Evolutionary conservation across 1,140 invertebrate species (phyloP), one percentile per base, ranked within the genome.

Genomic region (Idris sp.): DNA sequence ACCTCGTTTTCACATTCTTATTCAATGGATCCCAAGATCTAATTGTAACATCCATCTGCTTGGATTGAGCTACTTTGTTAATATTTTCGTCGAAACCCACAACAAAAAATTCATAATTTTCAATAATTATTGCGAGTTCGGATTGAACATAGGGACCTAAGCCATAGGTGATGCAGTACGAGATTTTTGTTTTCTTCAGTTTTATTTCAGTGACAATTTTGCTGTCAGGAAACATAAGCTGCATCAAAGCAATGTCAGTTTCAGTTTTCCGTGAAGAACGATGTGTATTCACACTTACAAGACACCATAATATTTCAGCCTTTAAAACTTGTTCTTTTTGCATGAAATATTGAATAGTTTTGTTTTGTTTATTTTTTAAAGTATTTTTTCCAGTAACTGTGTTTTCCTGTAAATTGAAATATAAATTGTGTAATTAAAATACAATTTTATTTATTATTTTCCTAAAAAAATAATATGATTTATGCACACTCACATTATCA

Each of bases 41-140:
- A 22, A 74, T 28, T 30, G 16, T 71, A 0, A 76, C 30, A 38
- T 77, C 74, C 46, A 77, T 56, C 43, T 56, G 26, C 8, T 40
- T 13, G 1, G 10, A 9, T 13, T 30, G 8, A 19, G 22, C 26
- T 14, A 56, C 25, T 16, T 19, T 43, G 14, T 56, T 56, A 0
- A 56, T 8, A 14, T 13, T 30, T 43, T 56, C 53, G 22, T 41
- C 53, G 11, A 56, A 56, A 8, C 36, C 36, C 4, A 56, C 5
- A 4, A 41, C 25, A 16, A 31, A 19, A n/a, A 11, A 44, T 10
- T 44, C 26, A 13, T n/a, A 31, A 2, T 15, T 13, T 0, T 25
- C 14, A 2, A 58, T 3, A 16, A 16, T 4, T 1, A 33, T 19
- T 0, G 9, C 2, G 0, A 56, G 13, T 56, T 41, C n/a, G 4